phyloP scores from a whole-genome alignment of 2,797 vertebrate species.

The Pantherophis vulpinus region DNA sequence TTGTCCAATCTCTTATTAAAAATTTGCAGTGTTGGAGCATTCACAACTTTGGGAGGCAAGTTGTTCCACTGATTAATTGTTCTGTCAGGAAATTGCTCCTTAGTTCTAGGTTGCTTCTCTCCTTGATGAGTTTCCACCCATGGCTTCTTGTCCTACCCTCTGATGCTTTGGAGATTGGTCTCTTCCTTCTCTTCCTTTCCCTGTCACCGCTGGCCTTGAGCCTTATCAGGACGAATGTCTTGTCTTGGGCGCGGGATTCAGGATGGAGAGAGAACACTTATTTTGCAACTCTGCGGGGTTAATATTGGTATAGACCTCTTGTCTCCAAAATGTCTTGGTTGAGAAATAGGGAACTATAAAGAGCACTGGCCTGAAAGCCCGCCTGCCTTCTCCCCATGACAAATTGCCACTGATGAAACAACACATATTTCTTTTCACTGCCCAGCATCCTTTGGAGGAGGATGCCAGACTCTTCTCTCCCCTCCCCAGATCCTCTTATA shows the following conservation, averaged over 20 bases:
- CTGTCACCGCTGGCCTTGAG: not conserved
- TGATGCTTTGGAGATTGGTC: too few relatives aligned
- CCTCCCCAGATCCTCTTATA: not conserved
- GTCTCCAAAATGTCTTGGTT: not conserved
- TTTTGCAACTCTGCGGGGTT: not conserved
- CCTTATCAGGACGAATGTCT: not conserved
- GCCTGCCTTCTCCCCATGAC: not conserved
- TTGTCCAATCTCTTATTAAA: too few relatives aligned
- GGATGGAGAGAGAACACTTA: not conserved
- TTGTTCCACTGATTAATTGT: too few relatives aligned
- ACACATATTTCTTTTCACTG: not conserved
- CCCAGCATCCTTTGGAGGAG: not conserved
- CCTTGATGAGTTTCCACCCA: too few relatives aligned
- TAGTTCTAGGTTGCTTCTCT: too few relatives aligned
- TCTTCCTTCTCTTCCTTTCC: not conserved
- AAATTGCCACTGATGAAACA: not conserved
- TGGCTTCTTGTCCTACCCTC: too few relatives aligned
- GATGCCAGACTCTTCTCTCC: not conserved
- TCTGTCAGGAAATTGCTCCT: too few relatives aligned
- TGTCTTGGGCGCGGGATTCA: not conserved
- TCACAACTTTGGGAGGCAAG: too few relatives aligned
- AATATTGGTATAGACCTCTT: not conserved
- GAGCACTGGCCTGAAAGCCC: not conserved
- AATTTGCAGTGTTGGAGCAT: too few relatives aligned
- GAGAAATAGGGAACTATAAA: not conserved